Evolutionary conservation across 2,888 invertebrate species (phyloP).

Genomic region (Chydorus sphaericus): DNA sequence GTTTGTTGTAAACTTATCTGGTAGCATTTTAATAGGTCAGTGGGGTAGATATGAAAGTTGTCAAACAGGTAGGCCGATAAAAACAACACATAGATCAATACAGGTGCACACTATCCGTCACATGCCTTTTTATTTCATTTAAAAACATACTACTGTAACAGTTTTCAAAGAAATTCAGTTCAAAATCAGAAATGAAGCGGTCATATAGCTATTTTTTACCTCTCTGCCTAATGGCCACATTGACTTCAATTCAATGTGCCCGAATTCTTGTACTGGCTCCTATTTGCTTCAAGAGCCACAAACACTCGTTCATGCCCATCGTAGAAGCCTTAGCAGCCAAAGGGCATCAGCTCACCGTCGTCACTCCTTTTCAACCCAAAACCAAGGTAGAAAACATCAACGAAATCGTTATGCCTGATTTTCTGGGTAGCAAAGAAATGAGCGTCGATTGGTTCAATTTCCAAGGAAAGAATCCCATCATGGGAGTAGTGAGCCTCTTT

Average conservation of each 20-base stretch:
- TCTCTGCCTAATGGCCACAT: too few species aligned
- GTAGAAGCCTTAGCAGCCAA: background rate
- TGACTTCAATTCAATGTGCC: background rate
- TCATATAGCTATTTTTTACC: too few species aligned
- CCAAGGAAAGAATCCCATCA: background rate
- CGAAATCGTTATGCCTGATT: background rate
- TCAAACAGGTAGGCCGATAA: too few species aligned
- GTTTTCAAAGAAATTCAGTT: too few species aligned
- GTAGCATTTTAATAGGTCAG: too few species aligned
- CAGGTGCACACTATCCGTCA: too few species aligned
- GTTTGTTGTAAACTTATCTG: too few species aligned
- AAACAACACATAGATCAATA: too few species aligned
- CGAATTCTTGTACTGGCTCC: constrained; percentile 4
- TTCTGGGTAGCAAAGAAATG: background rate
- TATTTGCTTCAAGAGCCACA: constrained; percentile 1
- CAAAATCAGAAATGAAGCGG: too few species aligned
- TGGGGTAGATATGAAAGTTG: too few species aligned
- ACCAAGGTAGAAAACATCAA: background rate
- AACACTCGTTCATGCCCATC: background rate
- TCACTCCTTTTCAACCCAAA: background rate
- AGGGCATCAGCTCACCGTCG: constrained; percentile 1
- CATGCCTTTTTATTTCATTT: too few species aligned
- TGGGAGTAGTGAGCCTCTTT: background rate
- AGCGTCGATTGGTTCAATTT: background rate
- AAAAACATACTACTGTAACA: too few species aligned